Evolutionary conservation across 2,888 invertebrate species (phyloP).

Genomic region (Hypselothyrea guttata): DNA sequence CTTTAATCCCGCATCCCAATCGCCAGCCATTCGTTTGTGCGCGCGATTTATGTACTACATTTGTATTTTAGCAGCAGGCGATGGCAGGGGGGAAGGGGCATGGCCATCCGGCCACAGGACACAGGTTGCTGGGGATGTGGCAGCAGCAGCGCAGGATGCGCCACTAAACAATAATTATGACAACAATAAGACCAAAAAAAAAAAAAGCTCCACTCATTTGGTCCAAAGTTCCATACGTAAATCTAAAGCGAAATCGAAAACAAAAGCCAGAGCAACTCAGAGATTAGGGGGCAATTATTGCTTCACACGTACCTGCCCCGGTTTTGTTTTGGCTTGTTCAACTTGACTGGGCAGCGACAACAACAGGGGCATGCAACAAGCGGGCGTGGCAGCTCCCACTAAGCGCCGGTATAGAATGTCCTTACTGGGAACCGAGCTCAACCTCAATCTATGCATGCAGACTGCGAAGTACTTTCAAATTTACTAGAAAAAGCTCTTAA

Average conservation of each 20-base stretch:
- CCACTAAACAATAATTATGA: conserved; percentile 77
- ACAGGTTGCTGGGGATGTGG: conserved; percentile 22
- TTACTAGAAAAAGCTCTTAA: background rate
- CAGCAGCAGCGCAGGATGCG: conserved; percentile 64
- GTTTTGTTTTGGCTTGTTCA: conserved; percentile 56
- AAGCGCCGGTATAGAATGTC: conserved; percentile 75
- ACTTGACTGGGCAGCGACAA: conserved; percentile 65
- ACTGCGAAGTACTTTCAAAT: background rate
- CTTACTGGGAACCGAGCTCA: conserved; percentile 51
- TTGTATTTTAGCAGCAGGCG: conserved; percentile 56
- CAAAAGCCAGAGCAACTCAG: conserved; percentile 29
- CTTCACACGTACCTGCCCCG: conserved; percentile 60
- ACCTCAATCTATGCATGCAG: conserved; percentile 8
- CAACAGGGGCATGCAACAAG: too few relatives aligned
- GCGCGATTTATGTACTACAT: conserved; percentile 76
- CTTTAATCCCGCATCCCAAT: conserved; percentile 76
- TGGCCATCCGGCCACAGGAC: conserved; percentile 49
- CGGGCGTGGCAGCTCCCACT: conserved; percentile 21
- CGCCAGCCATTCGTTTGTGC: conserved; percentile 74
- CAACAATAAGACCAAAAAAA: conserved; percentile 71
- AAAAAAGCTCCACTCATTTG: conserved; percentile 35
- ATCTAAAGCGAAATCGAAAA: conserved; percentile 25
- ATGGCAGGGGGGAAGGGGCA: background rate
- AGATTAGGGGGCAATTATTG: conserved; percentile 78
- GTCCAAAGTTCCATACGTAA: too few relatives aligned